Evolutionary conservation across 2,797 vertebrate genomes (phyloP).

Genomic region (Rhinatrema bivittatum): DNA sequence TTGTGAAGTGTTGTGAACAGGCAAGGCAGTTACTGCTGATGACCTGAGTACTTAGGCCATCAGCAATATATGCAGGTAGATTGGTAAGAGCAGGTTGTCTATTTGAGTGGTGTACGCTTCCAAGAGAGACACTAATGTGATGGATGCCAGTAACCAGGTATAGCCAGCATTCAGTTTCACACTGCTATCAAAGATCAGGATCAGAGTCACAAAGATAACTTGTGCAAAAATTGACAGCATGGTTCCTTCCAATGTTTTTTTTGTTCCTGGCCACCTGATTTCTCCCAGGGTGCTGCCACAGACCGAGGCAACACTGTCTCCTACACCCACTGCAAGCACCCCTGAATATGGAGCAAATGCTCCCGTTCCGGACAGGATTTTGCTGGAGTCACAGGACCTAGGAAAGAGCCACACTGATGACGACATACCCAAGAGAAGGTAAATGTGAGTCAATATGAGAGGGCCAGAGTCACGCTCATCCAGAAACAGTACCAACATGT

Average conservation of each 20-base stretch:
- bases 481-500: constrained; percentile 82
- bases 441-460: constrained; percentile 89
- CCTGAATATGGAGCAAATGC: constrained; percentile 87
- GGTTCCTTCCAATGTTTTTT: constrained; percentile 93
- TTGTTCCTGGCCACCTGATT: constrained; percentile 91
- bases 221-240: constrained; percentile 90
- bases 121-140: constrained; percentile 84
- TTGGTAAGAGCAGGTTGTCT: constrained; percentile 89
- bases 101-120: constrained; percentile 94
- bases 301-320: constrained; percentile 84
- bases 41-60: constrained; percentile 83
- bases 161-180: constrained; percentile 89
- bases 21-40: no score
- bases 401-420: constrained; percentile 90
- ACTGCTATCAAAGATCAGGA: constrained; percentile 83
- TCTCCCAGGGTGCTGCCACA: constrained; percentile 89
- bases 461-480: constrained; percentile 93
- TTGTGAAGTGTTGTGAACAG: no score
- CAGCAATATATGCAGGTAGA: constrained; percentile 90
- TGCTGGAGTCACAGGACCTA: constrained; percentile 75
- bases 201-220: constrained; percentile 86
- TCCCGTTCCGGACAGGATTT: constrained; percentile 62
- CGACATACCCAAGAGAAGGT: constrained; percentile 90
- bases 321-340: constrained; percentile 86
- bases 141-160: constrained; percentile 83